phyloP scores from a whole-genome alignment of 2,888 invertebrate genomes.

The Cyclophora albipunctata region DNA sequence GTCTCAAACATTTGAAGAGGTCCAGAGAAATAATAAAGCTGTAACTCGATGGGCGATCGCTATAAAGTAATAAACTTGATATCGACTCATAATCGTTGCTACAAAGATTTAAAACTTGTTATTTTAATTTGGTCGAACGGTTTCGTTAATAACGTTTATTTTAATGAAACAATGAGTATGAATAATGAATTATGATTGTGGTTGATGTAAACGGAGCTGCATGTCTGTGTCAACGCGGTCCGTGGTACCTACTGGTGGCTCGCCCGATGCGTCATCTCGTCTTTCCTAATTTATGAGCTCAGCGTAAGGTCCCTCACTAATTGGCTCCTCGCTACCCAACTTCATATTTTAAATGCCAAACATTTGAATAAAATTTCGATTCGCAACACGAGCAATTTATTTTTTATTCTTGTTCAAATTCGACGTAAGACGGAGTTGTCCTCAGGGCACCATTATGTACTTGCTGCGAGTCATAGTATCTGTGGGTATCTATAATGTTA shows the following conservation, averaged over 20 bases:
- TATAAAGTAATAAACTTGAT: constrained; percentile 15
- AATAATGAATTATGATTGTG: constrained; percentile 14
- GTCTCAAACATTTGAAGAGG: constrained; percentile 3
- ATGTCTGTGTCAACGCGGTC: constrained; percentile 33
- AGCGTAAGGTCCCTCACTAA: constrained; percentile 36
- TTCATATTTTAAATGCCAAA: constrained; percentile 26
- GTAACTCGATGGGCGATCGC: constrained; percentile 6
- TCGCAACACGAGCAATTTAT: constrained; percentile 22
- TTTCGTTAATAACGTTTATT: constrained; percentile 4
- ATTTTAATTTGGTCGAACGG: constrained; percentile 3
- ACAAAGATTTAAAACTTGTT: constrained; percentile 5
- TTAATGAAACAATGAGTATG: constrained; percentile 21
- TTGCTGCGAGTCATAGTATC: no score
- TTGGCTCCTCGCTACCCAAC: constrained; percentile 30
- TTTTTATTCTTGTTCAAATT: constrained; percentile 18
- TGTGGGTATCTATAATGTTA: no score
- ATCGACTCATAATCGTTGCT: constrained; percentile 6
- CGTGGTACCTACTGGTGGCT: constrained; percentile 11
- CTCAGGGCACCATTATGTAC: constrained; percentile 24
- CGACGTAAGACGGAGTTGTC: constrained; percentile 18
- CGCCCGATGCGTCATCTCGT: constrained; percentile 31
- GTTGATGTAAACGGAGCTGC: constrained; percentile 1
- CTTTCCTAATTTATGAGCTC: constrained; percentile 38
- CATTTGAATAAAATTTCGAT: constrained; percentile 38
- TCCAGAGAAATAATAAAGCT: constrained; percentile 12